phyloP scores from a whole-genome alignment of 2,797 vertebrate species.

The Acanthiza pusilla region DNA sequence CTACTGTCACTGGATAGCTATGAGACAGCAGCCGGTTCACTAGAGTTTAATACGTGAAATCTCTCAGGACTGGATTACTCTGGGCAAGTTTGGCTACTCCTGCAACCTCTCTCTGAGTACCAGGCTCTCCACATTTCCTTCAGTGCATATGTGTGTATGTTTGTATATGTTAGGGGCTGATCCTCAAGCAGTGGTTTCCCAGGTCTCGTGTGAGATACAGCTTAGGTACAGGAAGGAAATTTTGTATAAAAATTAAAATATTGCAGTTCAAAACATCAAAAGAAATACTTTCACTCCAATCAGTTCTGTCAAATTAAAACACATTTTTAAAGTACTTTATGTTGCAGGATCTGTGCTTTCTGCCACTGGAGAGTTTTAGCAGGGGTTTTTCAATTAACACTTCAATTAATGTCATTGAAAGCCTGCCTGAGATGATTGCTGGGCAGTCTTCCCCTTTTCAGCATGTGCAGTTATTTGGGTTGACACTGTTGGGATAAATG shows the following conservation, averaged over 20 bases:
- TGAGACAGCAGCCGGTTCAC: not conserved
- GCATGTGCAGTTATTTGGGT: not conserved
- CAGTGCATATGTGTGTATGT: too few species aligned
- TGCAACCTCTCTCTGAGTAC: not conserved
- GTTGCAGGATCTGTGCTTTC: not conserved
- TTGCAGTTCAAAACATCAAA: not conserved
- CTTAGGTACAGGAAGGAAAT: not conserved
- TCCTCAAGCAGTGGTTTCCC: not conserved
- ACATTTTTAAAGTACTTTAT: not conserved
- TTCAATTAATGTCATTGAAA: not conserved
- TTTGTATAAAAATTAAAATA: not conserved
- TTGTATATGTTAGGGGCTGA: not conserved
- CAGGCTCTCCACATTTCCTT: not conserved
- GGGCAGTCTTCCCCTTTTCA: not conserved
- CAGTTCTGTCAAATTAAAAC: not conserved
- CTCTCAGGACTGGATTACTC: not conserved
- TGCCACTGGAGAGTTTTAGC: not conserved
- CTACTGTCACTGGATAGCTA: not conserved
- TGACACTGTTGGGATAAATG: not conserved
- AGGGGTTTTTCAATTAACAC: not conserved
- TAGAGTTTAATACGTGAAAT: not conserved
- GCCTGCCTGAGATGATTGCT: not conserved
- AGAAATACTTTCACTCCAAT: not conserved
- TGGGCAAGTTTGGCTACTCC: accelerated
- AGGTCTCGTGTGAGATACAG: not conserved